Evolutionary conservation across 2,797 vertebrate genomes (phyloP), one percentile per base, ranked within the genome.

Genomic region (Danionella dracula): DNA sequence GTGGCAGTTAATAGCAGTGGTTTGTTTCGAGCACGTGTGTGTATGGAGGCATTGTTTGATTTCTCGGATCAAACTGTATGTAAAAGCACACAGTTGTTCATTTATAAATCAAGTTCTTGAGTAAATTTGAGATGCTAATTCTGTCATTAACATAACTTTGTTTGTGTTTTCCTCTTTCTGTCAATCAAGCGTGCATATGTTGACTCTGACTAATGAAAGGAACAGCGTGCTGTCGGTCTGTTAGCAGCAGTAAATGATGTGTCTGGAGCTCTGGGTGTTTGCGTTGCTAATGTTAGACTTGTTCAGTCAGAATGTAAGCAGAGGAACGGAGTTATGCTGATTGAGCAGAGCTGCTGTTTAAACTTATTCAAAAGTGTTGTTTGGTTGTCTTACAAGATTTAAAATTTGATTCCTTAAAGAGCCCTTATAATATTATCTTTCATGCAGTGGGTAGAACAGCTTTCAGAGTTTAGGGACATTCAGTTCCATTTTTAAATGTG

Each of bases 271-370:
- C 10, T 40, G 21, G 32, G 29, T 41, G 46, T 62, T 62, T 50
- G 34, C 35, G 12, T 19, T 40, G 34, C 34, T 62, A 62, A 62
- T 62, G 59, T 40, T 38, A 27, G 34, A 1, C 1, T 19, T 19
- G 35, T 16, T 57, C 45, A 19, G 35, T 62, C 34, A 19, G 9
- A 60, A 38, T 38, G 34, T 62, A 62, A 62, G 34, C 59, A 49
- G 48, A 34, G 38, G 54, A 41, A 16, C 27, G 20, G 48, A 61
- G 10, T 37, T 27, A 45, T 60, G 17, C 31, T 37, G 57, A 60
- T n/a, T 17, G 42, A 16, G 32, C 7, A 38, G 35, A 31, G 59
- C 13, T 23, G 10, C 11, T 50, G 46, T 62, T 62, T 51, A 40
- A 23, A 40, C 59, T 40, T 15, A 38, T 50, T 51, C 46, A 61